These are phyloP conservation scores for Xylocopa sonorina DNA, from an alignment of 1,140 invertebrate genomes.

Conservation along the genomic window DNA sequence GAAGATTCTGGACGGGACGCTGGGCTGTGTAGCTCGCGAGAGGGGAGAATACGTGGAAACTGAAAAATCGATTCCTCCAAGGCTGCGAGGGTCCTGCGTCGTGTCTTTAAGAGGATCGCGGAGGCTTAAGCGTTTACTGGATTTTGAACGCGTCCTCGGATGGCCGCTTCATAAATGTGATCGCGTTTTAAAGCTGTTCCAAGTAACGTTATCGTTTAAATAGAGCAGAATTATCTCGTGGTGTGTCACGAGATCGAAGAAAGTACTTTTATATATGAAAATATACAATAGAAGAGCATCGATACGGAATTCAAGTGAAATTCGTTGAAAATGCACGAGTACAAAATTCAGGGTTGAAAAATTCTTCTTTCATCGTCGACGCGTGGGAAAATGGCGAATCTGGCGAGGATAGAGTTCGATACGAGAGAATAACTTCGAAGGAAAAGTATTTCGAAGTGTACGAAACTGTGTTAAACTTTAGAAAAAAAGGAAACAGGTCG, in stretches of 20 bases:
- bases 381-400: neutral
- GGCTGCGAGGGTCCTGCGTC: conserved; percentile 15
- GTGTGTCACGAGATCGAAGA: too few relatives aligned
- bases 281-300: too few relatives aligned
- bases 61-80: conserved; percentile 23
- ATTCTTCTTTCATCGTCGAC: neutral
- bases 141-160: neutral
- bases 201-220: conserved; percentile 9
- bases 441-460: neutral
- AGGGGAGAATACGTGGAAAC: neutral
- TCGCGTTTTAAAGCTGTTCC: conserved; percentile 4
- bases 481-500: neutral
- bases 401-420: too few relatives aligned
- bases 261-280: too few relatives aligned
- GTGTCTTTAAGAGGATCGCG: conserved; percentile 13
- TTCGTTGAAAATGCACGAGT: too few relatives aligned
- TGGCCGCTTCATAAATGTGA: conserved; percentile 12
- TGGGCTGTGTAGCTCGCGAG: too few relatives aligned
- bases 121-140: conserved; percentile 3
- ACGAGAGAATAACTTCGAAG: too few relatives aligned
- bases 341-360: too few relatives aligned
- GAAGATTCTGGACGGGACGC: too few relatives aligned
- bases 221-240: neutral
- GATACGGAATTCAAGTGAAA: too few relatives aligned
- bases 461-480: neutral